Percentiles rank a stretch among this genome's conserved stretches.
Evolutionary conservation across 2,888 invertebrate genomes (phyloP).

Genomic region (Troilus luridus): DNA sequence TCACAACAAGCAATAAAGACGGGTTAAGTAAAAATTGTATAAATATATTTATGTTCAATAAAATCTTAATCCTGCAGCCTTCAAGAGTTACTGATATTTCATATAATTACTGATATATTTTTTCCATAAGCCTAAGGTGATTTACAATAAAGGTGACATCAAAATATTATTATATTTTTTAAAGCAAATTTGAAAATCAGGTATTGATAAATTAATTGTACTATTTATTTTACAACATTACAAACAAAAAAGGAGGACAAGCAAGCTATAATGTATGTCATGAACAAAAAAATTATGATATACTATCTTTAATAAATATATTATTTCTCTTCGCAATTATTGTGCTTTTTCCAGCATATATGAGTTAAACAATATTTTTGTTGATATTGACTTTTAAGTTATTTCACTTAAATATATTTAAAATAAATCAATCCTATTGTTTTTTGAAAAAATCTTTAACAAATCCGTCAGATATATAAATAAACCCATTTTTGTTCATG

Average conservation of each 20-base stretch:
- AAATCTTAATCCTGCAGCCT: background rate
- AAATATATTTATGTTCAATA: background rate
- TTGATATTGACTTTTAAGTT: background rate
- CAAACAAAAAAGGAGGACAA: background rate
- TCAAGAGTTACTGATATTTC: background rate
- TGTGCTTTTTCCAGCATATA: background rate
- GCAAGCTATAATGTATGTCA: background rate
- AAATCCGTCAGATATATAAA: background rate
- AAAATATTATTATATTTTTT: background rate
- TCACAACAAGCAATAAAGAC: slow-evolving; percentile 4
- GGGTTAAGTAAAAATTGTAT: background rate
- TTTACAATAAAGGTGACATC: background rate
- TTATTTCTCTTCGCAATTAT: background rate
- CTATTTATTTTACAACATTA: background rate
- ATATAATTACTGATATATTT: too few species aligned
- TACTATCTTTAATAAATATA: background rate
- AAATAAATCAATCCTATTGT: background rate
- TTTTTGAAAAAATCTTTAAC: background rate
- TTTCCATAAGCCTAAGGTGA: background rate
- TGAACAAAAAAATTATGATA: background rate
- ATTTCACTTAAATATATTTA: background rate
- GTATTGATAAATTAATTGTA: background rate
- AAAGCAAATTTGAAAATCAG: background rate
- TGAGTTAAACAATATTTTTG: background rate
- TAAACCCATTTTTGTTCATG: background rate